These are phyloP conservation scores for Sarcoramphus papa DNA, from an alignment of 2,797 vertebrate species.

Conservation along the genomic window DNA sequence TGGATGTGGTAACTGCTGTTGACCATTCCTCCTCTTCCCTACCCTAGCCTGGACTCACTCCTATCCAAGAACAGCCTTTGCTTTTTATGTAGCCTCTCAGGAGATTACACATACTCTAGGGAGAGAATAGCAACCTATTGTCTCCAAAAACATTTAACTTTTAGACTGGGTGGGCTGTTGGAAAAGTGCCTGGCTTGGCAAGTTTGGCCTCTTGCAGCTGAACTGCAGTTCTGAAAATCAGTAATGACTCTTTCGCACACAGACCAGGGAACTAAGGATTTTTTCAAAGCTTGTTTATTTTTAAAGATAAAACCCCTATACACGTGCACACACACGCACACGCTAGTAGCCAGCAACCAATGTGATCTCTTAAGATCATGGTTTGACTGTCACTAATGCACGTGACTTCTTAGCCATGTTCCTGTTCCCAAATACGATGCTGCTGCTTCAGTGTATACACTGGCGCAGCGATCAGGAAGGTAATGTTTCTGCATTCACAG, in stretches of 20 bases:
- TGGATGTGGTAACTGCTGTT: background rate
- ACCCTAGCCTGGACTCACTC: background rate
- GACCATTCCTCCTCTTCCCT: background rate
- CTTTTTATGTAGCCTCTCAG: background rate
- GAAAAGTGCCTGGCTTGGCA: background rate
- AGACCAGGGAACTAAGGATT: background rate
- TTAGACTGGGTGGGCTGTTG: background rate
- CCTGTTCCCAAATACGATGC: background rate
- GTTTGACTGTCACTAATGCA: background rate
- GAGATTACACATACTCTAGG: background rate
- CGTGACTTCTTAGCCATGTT: background rate
- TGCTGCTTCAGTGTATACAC: background rate
- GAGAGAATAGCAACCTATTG: background rate
- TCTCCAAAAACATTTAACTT: slow-evolving; percentile 6
- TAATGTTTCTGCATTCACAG: background rate
- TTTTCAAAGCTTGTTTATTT: background rate
- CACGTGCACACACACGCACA: background rate
- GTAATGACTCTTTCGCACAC: background rate
- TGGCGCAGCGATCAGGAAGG: background rate
- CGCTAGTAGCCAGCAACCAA: background rate
- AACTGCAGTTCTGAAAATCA: slow-evolving; percentile 11
- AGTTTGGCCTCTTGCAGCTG: background rate
- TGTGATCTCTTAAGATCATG: background rate
- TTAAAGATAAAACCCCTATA: background rate
- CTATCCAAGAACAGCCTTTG: background rate